These are phyloP conservation scores for Liolophura sinensis DNA, from an alignment of 1,140 invertebrate species.

Conservation along the genomic window DNA sequence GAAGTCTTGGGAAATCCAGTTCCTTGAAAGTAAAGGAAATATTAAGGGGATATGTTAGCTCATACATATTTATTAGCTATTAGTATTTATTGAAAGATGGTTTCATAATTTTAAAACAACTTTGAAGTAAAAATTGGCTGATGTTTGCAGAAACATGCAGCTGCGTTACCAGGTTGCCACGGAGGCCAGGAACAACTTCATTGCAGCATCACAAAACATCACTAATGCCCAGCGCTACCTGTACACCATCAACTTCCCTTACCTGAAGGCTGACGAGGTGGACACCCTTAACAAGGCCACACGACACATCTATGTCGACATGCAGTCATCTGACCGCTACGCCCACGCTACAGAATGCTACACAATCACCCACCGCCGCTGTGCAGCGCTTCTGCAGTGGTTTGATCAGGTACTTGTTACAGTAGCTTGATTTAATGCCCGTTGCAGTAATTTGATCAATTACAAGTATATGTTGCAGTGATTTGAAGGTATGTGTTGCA, in stretches of 20 bases:
- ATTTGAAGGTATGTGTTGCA: too few relatives aligned
- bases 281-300: constrained; percentile 62
- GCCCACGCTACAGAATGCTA: constrained; percentile 63
- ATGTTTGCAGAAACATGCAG: constrained; percentile 44
- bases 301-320: constrained; percentile 66
- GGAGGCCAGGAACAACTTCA: constrained; percentile 65
- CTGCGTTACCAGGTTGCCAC: constrained; percentile 61
- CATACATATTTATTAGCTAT: too few relatives aligned
- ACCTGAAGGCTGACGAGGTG: constrained; percentile 66
- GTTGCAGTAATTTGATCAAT: too few relatives aligned
- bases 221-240: constrained; percentile 64
- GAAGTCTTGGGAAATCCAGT: too few relatives aligned
- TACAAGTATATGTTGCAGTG: too few relatives aligned
- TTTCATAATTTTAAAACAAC: not conserved
- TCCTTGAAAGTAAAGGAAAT: too few relatives aligned
- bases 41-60: too few relatives aligned
- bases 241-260: constrained; percentile 66
- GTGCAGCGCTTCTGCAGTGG: constrained; percentile 65
- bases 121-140: constrained; percentile 2
- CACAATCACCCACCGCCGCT: constrained; percentile 61
- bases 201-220: constrained; percentile 66
- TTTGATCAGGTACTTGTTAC: constrained; percentile 63
- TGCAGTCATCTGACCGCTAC: constrained; percentile 62
- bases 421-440: too few relatives aligned
- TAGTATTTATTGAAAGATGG: not conserved